These are phyloP conservation scores for Molanna angustata DNA, from an alignment of 2,888 invertebrate species.

Conservation along the genomic window DNA sequence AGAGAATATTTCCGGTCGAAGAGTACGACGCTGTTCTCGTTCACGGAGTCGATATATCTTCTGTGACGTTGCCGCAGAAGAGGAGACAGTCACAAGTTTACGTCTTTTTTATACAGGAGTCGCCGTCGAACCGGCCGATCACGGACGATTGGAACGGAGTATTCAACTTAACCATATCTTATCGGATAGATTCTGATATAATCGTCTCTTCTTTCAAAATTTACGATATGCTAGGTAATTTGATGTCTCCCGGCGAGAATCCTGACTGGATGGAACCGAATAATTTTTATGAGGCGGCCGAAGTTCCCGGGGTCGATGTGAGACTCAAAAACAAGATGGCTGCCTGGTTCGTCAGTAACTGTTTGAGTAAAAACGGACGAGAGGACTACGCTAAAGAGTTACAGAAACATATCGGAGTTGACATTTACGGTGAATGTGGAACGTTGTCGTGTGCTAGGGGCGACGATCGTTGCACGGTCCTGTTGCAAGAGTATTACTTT, in stretches of 20 bases:
- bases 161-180: constrained; percentile 59
- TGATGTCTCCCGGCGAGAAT: constrained; percentile 36
- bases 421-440: constrained; percentile 63
- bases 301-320: too few species aligned
- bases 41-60: constrained; percentile 43
- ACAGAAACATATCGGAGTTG: constrained; percentile 56
- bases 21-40: constrained; percentile 54
- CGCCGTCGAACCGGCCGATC: constrained; percentile 38
- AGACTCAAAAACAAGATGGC: constrained; percentile 48
- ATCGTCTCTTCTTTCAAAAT: constrained; percentile 44
- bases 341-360: constrained; percentile 59
- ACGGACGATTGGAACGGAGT: constrained; percentile 40
- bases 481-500: constrained; percentile 60
- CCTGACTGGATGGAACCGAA: constrained; percentile 37
- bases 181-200: constrained; percentile 53
- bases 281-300: too few species aligned
- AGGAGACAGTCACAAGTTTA: constrained; percentile 43
- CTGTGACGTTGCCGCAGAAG: constrained; percentile 3
- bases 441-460: constrained; percentile 37
- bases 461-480: constrained; percentile 39
- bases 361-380: constrained; percentile 46
- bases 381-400: constrained; percentile 49
- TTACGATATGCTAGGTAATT: constrained; percentile 38
- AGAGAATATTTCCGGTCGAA: constrained; percentile 39
- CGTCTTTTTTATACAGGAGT: constrained; percentile 51